A percentile compares a stretch with the other conserved stretches of the same genome.
These are phyloP conservation scores for Chrysomela aeneicollis DNA, from an alignment of 2,888 invertebrate species.

Conservation along the genomic window DNA sequence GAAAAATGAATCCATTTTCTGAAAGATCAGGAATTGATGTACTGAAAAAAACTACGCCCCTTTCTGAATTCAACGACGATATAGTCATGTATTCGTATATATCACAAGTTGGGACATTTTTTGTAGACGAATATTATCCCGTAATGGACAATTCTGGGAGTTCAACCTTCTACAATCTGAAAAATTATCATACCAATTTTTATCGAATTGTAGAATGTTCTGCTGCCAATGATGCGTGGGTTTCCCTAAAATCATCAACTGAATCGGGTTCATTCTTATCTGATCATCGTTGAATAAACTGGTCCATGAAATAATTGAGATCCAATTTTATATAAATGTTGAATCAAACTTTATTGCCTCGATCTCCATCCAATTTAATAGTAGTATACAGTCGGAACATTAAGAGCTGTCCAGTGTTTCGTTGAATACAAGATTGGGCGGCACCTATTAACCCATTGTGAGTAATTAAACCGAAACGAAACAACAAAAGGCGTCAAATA, in stretches of 20 bases:
- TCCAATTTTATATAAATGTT: conserved; percentile 57
- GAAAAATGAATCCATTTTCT: too few species aligned
- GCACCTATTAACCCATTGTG: conserved; percentile 51
- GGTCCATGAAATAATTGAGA: conserved; percentile 55
- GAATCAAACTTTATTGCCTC: conserved; percentile 53
- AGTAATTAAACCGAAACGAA: conserved; percentile 60
- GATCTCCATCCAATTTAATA: conserved; percentile 47
- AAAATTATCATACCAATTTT: too few species aligned
- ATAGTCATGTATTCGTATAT: too few species aligned
- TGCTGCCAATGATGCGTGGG: conserved; percentile 21
- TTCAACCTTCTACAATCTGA: too few species aligned
- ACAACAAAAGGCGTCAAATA: conserved; percentile 58
- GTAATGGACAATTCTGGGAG: too few species aligned
- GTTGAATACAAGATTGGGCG: conserved; percentile 38
- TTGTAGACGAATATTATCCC: too few species aligned
- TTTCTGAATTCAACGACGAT: too few species aligned
- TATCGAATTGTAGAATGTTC: neutral
- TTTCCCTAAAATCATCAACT: conserved; percentile 25
- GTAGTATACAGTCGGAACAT: conserved; percentile 36
- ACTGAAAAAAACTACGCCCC: too few species aligned
- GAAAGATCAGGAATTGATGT: too few species aligned
- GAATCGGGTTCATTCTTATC: conserved; percentile 31
- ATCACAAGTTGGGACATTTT: too few species aligned
- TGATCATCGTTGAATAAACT: conserved; percentile 37
- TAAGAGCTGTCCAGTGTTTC: conserved; percentile 16